Base-by-base conservation (phyloP, 2,797 vertebrate genomes). In the Anableps anableps region DNA sequence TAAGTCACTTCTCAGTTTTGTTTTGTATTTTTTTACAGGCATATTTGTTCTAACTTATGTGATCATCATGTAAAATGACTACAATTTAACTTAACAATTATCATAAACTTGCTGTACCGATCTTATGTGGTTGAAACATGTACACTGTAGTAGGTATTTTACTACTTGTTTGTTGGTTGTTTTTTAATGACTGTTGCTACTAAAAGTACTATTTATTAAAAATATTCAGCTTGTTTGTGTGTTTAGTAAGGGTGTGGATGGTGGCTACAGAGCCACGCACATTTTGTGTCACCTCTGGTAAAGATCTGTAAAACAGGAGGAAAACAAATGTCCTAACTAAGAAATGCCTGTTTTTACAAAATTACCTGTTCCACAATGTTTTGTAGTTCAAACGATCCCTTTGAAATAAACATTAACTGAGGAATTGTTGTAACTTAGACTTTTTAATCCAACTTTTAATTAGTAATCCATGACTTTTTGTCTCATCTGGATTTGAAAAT, bases 151-250 rank as follows among this genome's bases (percentile, higher is more conserved):
- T 31, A 78, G 5, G 68, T 88, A 78, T 89, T 90, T 66, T 70
- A 85, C 34, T 83, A 62, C 53, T 75, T 75, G 38, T 90, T 80
- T n/a, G n/a, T 58, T 53, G 23, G 7, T 53, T 53, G 17, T 91
- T 89, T 88, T 88, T 72, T 75, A 38, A 84, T 79, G 36, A 90
- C 85, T 79, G 71, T 92, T 93, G 80, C 93, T 91, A 94, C 50
- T 94, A 94, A 95, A 94, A 51, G 34, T 86, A n/a, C 43, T 94
- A 94, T 96, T 96, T 96, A 96, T 95, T 94, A 92, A 78, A n/a
- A 68, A 66, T 47, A 70, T 38, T 0, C 10, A 29, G 41, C 72
- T 62, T 80, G 31, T 79, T 72, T 86, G 73, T 78, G 78, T 73
- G 66, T 21, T 85, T 82, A 41, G 58, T 75, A 21, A 10, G 11